A percentile compares a stretch with the other conserved stretches of the same genome.
Evolutionary conservation across 1,140 invertebrate species (phyloP).

Genomic region (Drosophila tsacasi): DNA sequence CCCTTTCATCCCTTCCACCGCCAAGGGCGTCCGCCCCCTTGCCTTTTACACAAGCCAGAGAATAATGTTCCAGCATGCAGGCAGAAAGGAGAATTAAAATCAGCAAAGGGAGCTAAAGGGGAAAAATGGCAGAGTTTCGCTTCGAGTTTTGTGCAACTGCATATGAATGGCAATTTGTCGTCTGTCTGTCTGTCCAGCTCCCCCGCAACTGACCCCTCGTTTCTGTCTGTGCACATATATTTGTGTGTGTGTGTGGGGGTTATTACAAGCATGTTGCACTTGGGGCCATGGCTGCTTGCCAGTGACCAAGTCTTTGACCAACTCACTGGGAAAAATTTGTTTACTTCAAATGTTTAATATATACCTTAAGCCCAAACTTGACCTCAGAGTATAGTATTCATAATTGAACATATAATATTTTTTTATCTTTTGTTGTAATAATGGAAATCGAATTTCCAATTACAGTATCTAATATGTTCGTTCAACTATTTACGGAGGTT

Average conservation of each 20-base stretch:
- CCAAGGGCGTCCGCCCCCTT: neutral
- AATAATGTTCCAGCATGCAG: slow-evolving; percentile 54
- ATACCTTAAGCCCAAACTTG: neutral
- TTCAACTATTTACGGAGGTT: neutral
- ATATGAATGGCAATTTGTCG: slow-evolving; percentile 83
- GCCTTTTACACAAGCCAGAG: slow-evolving; percentile 45
- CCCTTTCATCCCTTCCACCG: slow-evolving; percentile 2
- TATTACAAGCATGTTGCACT: slow-evolving; percentile 73
- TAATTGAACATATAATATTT: neutral
- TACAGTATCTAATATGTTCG: neutral
- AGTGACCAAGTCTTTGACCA: slow-evolving; percentile 35
- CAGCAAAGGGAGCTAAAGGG: slow-evolving; percentile 3
- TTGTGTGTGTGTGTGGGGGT: slow-evolving; percentile 33
- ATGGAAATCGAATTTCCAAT: neutral
- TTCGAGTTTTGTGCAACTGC: slow-evolving; percentile 55
- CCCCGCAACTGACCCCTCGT: slow-evolving; percentile 14
- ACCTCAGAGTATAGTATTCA: neutral
- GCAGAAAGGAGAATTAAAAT: slow-evolving; percentile 36
- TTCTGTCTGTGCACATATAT: slow-evolving; percentile 11
- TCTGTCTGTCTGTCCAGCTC: slow-evolving; percentile 36
- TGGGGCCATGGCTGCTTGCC: slow-evolving; percentile 52
- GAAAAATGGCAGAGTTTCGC: slow-evolving; percentile 43
- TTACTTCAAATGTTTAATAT: neutral
- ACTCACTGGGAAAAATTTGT: neutral
- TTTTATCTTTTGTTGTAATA: neutral